A percentile compares a stretch with the other conserved stretches of the same genome.
These are phyloP conservation scores for Phrynocephalus vlangalii DNA, from an alignment of 2,797 vertebrate genomes.

Conservation along the genomic window DNA sequence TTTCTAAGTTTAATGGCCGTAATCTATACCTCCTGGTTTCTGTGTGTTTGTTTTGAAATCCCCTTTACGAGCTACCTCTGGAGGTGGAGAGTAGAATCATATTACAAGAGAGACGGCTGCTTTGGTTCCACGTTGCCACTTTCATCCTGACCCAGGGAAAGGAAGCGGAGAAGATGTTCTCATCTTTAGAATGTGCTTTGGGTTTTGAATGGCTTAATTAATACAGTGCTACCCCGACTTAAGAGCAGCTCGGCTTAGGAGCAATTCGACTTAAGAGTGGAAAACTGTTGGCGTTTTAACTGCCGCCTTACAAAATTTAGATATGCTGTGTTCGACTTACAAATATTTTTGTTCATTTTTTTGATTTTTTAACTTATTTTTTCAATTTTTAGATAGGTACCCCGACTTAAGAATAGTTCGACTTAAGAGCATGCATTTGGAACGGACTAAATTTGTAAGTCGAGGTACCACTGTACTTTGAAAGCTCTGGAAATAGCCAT, in stretches of 20 bases:
- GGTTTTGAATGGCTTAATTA: neutral
- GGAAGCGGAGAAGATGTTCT: neutral
- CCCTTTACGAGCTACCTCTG: neutral
- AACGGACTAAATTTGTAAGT: too few species aligned
- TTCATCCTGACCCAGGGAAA: neutral
- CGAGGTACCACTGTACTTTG: neutral
- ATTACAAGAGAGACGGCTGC: neutral
- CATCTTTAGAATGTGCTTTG: neutral
- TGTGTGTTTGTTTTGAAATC: neutral
- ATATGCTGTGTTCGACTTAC: too few species aligned
- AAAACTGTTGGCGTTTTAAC: too few species aligned
- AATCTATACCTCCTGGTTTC: neutral
- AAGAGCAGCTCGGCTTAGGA: too few species aligned
- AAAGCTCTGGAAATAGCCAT: neutral
- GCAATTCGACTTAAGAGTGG: too few species aligned
- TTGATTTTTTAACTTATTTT: too few species aligned
- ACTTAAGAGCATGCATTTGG: too few species aligned
- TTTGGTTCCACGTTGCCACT: neutral
- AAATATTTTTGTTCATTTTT: too few species aligned
- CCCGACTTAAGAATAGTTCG: too few species aligned
- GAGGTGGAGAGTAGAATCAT: neutral
- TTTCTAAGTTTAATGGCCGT: neutral
- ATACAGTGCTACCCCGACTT: too few species aligned
- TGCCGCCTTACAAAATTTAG: too few species aligned
- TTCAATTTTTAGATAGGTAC: too few species aligned